A percentile compares a stretch with the other conserved stretches of the same genome.
phyloP scores from a whole-genome alignment of 1,140 invertebrate species.

The Drosophila obscura region DNA sequence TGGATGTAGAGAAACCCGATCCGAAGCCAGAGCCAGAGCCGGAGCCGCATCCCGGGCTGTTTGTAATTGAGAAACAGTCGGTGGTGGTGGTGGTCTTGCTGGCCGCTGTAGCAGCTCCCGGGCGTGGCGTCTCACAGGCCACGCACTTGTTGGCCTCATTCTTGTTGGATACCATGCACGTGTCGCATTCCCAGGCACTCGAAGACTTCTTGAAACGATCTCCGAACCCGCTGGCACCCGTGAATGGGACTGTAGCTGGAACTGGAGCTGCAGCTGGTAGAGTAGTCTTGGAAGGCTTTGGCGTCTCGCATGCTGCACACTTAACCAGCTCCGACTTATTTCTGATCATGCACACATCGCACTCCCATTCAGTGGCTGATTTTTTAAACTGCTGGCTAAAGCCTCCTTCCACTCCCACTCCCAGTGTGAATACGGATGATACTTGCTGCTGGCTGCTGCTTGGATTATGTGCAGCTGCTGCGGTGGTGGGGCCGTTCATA shows the following conservation, averaged over 20 bases:
- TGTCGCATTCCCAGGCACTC: slow-evolving; percentile 87
- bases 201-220: slow-evolving; percentile 85
- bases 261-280: neutral
- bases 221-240: slow-evolving; percentile 80
- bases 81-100: slow-evolving; percentile 1
- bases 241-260: neutral
- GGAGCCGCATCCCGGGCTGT: neutral
- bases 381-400: slow-evolving; percentile 86
- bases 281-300: slow-evolving; percentile 23
- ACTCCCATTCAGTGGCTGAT: slow-evolving; percentile 86
- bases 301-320: slow-evolving; percentile 87
- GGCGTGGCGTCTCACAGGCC: slow-evolving; percentile 83
- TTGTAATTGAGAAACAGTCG: neutral
- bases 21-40: no score
- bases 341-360: slow-evolving; percentile 87
- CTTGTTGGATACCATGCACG: slow-evolving; percentile 88
- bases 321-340: slow-evolving; percentile 85
- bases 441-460: no score
- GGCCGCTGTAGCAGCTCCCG: neutral
- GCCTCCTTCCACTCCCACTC: neutral
- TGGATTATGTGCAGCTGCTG: neutral
- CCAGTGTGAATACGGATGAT: no score
- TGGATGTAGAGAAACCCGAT: no score
- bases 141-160: slow-evolving; percentile 86
- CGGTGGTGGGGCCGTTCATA: slow-evolving; percentile 12